A percentile compares a stretch with the other conserved stretches of the same genome.
These are phyloP conservation scores for Penaeus indicus DNA, from an alignment of 1,140 invertebrate species.

Conservation along the genomic window DNA sequence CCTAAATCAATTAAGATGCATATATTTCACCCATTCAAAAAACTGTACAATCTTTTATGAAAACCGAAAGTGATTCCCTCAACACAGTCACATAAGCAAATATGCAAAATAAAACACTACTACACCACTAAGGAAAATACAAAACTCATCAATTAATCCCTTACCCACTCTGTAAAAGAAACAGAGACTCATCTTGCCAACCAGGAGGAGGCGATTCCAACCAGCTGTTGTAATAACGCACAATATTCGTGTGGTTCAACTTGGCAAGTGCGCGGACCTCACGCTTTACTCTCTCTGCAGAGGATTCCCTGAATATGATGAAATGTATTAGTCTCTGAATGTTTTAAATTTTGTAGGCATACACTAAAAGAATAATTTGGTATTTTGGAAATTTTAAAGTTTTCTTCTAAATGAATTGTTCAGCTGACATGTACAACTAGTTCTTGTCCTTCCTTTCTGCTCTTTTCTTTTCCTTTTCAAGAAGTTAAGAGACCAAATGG, in stretches of 20 bases:
- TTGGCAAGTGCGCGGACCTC: slow-evolving; percentile 95
- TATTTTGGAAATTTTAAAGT: too few relatives aligned
- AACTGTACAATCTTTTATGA: background rate
- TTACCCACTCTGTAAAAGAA: slow-evolving; percentile 74
- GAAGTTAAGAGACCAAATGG: too few relatives aligned
- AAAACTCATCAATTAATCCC: background rate
- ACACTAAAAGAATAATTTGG: too few relatives aligned
- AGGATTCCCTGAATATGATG: slow-evolving; percentile 76
- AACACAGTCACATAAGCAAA: background rate
- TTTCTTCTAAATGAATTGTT: too few relatives aligned
- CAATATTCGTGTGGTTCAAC: slow-evolving; percentile 94
- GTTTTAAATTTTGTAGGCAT: too few relatives aligned
- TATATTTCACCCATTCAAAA: background rate
- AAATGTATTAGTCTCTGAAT: too few relatives aligned
- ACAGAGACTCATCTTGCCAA: slow-evolving; percentile 88
- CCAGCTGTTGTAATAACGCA: slow-evolving; percentile 96
- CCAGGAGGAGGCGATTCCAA: slow-evolving; percentile 87
- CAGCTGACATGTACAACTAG: too few relatives aligned
- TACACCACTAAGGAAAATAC: background rate
- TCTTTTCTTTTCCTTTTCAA: too few relatives aligned
- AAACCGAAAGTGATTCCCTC: background rate
- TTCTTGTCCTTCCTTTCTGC: too few relatives aligned
- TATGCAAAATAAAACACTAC: background rate
- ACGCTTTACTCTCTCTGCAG: slow-evolving; percentile 86
- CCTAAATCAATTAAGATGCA: background rate